Evolutionary conservation across 2,797 vertebrate genomes (phyloP).

Genomic region (Peromyscus melanophrys): DNA sequence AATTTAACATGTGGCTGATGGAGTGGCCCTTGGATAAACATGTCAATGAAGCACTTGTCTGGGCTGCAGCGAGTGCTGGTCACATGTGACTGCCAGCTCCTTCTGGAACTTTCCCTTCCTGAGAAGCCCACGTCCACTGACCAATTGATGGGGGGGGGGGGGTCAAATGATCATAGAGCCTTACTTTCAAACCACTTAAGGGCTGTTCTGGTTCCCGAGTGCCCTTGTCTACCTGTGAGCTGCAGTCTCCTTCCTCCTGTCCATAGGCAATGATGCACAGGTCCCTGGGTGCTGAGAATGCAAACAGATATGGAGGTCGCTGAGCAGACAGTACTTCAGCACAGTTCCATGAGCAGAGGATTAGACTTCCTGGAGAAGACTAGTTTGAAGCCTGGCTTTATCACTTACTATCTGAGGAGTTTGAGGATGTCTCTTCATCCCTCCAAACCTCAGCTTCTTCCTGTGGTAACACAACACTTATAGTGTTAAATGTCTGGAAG

Average conservation of each 20-base stretch:
- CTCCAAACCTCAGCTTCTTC: constrained; percentile 3
- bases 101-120: not conserved
- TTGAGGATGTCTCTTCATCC: not conserved
- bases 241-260: not conserved
- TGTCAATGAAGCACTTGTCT: not conserved
- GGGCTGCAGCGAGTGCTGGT: not conserved
- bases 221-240: not conserved
- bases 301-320: not conserved
- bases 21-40: not conserved
- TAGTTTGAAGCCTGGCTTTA: not conserved
- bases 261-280: not conserved
- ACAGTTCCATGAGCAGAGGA: not conserved
- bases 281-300: not conserved
- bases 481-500: not conserved
- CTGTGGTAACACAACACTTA: constrained; percentile 11
- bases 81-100: not conserved
- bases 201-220: not conserved
- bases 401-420: not conserved
- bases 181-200: not conserved
- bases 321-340: not conserved
- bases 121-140: not conserved
- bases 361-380: constrained; percentile 25
- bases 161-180: not conserved
- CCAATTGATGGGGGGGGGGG: not conserved
- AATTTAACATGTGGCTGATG: not conserved